Base-by-base conservation (phyloP, 2,888 invertebrate species). In the Megaustenia siamemsis region DNA sequence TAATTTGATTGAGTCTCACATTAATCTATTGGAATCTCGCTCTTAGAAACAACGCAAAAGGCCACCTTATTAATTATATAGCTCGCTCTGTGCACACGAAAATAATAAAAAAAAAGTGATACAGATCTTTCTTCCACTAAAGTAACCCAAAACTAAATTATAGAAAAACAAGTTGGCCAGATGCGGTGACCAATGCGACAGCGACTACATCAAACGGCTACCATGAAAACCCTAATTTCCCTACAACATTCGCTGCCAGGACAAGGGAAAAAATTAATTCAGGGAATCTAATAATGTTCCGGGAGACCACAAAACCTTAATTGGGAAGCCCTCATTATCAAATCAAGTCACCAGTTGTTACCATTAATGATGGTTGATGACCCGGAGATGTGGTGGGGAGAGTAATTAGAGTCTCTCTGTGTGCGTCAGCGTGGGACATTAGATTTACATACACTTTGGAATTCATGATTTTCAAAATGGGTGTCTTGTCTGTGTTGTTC, bases 261-360 rank as follows among this genome's bases (percentile, higher is more conserved):
- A 43, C 24, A 63, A n/a, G 69, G 53, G 32, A 49, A 69, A 28
- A 75, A 84, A 79, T 84, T 84, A 84, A 84, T 84, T 78, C 73
- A 71, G 12, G 40, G 79, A 84, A 84, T 79, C 83, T 84, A 84
- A 84, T 84, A 66, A 77, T 45, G 53, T 69, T 45, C 28, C 3
- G 45, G 43, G 35, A 53, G 75, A 40, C 53, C 71, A 32, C 69
- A 18, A 71, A 71, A 60, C 56, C 78, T 76, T 84, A 84, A 84
- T 84, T 84, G 83, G 83, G 69, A 73, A 78, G 71, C 43, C 60
- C 83, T 84, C 79, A 84, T 84, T 84, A 84, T 84, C 83, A 79
- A 79, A 84, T 84, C 83, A 84, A 78, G 83, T 84, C 78, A 45
- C 53, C 43, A 40, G 79, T 40, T 53, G 83, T 84, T 84, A 71